Conservation (phyloP, 2,888 invertebrate species). For the Megaustenia siamemsis region DNA sequence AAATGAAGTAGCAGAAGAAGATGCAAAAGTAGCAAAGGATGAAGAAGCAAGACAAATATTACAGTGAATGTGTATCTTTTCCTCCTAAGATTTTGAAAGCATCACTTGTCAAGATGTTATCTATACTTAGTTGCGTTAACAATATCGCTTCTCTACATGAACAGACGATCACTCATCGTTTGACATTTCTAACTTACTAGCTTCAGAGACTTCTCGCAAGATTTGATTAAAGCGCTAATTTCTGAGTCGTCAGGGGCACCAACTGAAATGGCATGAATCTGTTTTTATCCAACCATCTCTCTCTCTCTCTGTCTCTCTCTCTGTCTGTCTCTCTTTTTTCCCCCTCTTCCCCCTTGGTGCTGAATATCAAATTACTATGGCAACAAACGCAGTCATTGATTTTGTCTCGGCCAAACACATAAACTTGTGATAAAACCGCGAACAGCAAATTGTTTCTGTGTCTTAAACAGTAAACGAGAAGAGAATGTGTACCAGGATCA, state of each 20-base stretch:
- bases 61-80: too few species aligned
- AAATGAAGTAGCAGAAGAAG: not conserved
- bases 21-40: not conserved
- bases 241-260: not conserved
- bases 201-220: conserved; percentile 4
- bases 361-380: conserved; percentile 50
- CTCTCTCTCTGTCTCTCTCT: not conserved
- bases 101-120: too few species aligned
- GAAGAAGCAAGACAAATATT: too few species aligned
- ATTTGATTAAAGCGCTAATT: conserved; percentile 46
- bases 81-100: too few species aligned
- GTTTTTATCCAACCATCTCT: not conserved
- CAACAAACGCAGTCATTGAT: conserved; percentile 50
- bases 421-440: conserved; percentile 41
- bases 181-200: conserved; percentile 9
- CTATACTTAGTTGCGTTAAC: too few species aligned
- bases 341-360: conserved; percentile 1
- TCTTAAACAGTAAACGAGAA: not conserved
- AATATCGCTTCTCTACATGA: too few species aligned
- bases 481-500: not conserved
- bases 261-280: conserved; percentile 13
- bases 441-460: conserved; percentile 29
- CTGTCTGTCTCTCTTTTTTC: too few species aligned
- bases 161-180: not conserved
- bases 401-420: conserved; percentile 33